phyloP scores from a whole-genome alignment of 2,888 invertebrate species.

The Atethmia centrago region DNA sequence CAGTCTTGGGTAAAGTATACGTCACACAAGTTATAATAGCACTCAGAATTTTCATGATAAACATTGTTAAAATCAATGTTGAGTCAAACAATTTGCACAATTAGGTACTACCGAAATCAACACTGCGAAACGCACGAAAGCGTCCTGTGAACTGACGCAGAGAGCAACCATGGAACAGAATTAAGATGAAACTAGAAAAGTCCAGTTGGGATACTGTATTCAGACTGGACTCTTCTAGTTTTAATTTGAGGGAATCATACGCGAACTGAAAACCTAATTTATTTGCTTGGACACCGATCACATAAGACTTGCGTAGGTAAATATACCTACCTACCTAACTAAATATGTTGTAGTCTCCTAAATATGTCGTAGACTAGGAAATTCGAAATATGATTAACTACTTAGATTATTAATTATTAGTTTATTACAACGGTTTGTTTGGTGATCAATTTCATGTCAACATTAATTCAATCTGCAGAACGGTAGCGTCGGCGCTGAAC shows the following conservation, averaged over 20 bases:
- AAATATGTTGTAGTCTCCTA: not conserved
- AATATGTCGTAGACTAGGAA: not conserved
- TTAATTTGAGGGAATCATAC: constrained; percentile 75
- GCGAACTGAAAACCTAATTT: constrained; percentile 71
- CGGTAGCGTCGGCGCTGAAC: constrained; percentile 98
- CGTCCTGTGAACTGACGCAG: constrained; percentile 74
- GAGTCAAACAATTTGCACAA: constrained; percentile 17
- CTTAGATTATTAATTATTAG: not conserved
- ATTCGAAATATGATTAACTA: not conserved
- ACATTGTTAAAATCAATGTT: constrained; percentile 10
- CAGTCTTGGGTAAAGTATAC: constrained; percentile 94
- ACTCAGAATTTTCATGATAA: not conserved
- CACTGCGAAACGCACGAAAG: constrained; percentile 67
- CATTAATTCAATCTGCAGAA: constrained; percentile 90
- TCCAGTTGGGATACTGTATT: constrained; percentile 75
- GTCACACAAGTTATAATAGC: constrained; percentile 6
- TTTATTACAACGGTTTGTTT: not conserved
- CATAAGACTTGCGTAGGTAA: not conserved
- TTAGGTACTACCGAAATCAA: constrained; percentile 22
- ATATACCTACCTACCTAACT: not conserved
- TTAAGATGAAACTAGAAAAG: constrained; percentile 80
- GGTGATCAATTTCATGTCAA: not conserved
- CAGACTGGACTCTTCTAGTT: constrained; percentile 72
- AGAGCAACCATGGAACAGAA: constrained; percentile 70
- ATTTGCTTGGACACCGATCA: constrained; percentile 40